Percentiles rank a stretch among this genome's conserved stretches.
Conservation (phyloP, 2,797 vertebrate genomes). For the Phalanger gymnotis region DNA sequence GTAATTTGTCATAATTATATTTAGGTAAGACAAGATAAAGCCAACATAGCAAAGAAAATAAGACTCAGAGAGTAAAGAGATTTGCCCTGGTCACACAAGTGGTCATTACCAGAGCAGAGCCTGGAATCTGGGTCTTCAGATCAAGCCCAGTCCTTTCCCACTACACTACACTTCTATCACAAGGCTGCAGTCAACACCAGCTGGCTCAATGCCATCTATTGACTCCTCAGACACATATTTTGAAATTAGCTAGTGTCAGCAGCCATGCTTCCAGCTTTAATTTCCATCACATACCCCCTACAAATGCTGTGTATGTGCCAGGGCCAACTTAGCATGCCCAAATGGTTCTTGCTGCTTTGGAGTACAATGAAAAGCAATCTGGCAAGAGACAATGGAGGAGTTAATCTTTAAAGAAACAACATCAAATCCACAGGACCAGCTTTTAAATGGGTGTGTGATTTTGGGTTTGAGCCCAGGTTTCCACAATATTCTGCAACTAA, state of each 20-base stretch:
- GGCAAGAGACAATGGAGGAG: background rate
- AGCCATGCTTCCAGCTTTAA: background rate
- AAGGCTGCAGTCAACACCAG: background rate
- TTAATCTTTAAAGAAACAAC: conserved; percentile 11
- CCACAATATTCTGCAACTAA: conserved; percentile 63
- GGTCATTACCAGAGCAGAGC: too few species aligned
- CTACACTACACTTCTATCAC: background rate
- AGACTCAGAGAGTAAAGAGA: background rate
- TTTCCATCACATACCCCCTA: background rate
- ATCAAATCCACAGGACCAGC: background rate
- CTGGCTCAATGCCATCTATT: background rate
- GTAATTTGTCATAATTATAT: background rate
- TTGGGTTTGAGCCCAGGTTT: conserved; percentile 57
- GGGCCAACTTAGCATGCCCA: background rate
- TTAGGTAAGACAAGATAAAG: background rate
- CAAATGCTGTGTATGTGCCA: background rate
- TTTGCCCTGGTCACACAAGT: background rate
- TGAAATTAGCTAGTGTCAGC: background rate
- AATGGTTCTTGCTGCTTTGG: background rate
- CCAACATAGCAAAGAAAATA: background rate
- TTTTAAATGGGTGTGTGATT: conserved; percentile 51
- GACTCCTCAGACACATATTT: background rate
- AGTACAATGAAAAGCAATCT: background rate
- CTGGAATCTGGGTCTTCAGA: background rate
- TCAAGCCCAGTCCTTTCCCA: background rate